Base-by-base conservation (phyloP, 2,797 vertebrate genomes). In the Epinephelus awoara region DNA sequence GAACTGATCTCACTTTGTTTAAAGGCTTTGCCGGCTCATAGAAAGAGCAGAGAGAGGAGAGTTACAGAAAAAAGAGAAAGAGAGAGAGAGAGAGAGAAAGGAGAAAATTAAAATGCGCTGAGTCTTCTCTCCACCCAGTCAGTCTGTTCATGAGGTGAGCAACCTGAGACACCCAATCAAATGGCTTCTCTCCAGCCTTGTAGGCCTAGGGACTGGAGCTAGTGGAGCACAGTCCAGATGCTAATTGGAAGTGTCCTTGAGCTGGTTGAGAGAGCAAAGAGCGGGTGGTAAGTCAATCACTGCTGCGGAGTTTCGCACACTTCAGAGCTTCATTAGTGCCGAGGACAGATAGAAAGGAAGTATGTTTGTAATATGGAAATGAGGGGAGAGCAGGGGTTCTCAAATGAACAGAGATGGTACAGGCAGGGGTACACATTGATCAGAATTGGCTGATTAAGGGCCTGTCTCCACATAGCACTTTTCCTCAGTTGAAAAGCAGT, bases 181-280 rank as follows among this genome's bases (percentile, higher is more conserved):
- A 86, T 38, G 56, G 62, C 56, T 57, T 57, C 67, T 82, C 64
- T 69, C 29, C 67, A 79, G 69, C 70, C 54, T 44, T 40, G 79
- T 55, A 58, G 76, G 82, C 79, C 79, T 7, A 49, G 87, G 82
- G 88, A 90, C 80, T 27, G 23, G 40, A 50, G 80, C 83, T 61
- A 63, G 87, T 46, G 75, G 51, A 84, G 78, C 63, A 59, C 55
- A 63, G 88, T 78, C 77, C 80, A 67, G 83, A 88, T 79, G 81
- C 82, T 92, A 91, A 93, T 90, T 91, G 90, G 88, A 89, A 80
- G 82, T 85, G 90, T 85, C 92, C 87, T 92, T 90, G 86, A 88
- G 85, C 78, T 77, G 84, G 77, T 84, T 88, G 87, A 75, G 83
- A 73, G 84, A 91, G 80, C 77, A 88, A 71, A 72, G 79, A 88